A percentile compares a stretch with the other conserved stretches of the same genome.
Conservation (phyloP, 2,888 invertebrate species). For the Pyrgus malvae region DNA sequence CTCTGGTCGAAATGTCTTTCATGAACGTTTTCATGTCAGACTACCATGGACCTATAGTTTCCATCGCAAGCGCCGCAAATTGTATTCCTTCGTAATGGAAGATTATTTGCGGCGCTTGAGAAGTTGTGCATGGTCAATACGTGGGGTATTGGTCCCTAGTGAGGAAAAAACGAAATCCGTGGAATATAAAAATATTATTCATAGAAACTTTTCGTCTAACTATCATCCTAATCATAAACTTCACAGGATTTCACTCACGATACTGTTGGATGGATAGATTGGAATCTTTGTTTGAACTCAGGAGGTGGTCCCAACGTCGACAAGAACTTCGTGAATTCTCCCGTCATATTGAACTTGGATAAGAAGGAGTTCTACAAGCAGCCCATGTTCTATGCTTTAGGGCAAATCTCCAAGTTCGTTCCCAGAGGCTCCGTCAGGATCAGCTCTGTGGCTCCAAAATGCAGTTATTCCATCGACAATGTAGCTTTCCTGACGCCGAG, state of each 20-base stretch:
- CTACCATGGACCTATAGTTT: no score
- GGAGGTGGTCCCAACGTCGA: slow-evolving; percentile 90
- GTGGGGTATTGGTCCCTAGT: no score
- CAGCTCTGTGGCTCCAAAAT: slow-evolving; percentile 17
- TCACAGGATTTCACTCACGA: slow-evolving; percentile 85
- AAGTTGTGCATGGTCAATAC: no score
- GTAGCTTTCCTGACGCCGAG: slow-evolving; percentile 51
- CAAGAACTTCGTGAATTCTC: slow-evolving; percentile 87
- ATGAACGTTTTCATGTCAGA: no score
- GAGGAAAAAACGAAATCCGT: no score
- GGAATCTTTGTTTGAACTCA: slow-evolving; percentile 89
- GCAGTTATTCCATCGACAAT: slow-evolving; percentile 8
- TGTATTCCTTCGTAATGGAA: no score
- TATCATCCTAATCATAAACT: no score
- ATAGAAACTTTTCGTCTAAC: no score
- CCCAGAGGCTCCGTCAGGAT: slow-evolving; percentile 78
- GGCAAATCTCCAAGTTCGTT: slow-evolving; percentile 88
- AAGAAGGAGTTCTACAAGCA: slow-evolving; percentile 91
- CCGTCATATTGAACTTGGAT: slow-evolving; percentile 72
- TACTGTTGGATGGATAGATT: slow-evolving; percentile 92
- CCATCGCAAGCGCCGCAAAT: no score
- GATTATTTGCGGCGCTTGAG: no score
- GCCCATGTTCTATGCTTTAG: slow-evolving; percentile 91
- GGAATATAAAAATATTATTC: no score
- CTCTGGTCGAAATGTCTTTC: no score